These are phyloP conservation scores for Nerophis lumbriciformis DNA, from an alignment of 2,113 vertebrate species.

Conservation along the genomic window DNA sequence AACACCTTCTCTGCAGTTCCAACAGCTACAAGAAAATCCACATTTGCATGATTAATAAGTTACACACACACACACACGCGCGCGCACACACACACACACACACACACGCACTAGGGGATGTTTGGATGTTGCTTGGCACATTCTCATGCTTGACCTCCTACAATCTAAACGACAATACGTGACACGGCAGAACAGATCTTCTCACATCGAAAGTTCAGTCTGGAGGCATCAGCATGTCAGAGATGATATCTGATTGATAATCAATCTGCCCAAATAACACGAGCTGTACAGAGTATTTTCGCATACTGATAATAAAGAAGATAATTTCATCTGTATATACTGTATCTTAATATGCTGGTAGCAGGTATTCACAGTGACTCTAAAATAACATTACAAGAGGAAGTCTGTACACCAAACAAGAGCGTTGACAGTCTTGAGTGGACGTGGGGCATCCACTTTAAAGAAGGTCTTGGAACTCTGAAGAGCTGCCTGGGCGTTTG, in stretches of 20 bases:
- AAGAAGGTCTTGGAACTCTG: conserved; percentile 20
- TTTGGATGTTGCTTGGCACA: conserved; percentile 62
- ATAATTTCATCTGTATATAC: conserved; percentile 72
- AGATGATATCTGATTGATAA: conserved; percentile 42
- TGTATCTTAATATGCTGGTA: conserved; percentile 77
- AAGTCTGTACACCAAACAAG: conserved; percentile 63
- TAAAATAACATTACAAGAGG: conserved; percentile 68
- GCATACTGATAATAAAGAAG: conserved; percentile 62
- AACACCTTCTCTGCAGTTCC: conserved; percentile 43
- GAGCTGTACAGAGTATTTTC: conserved; percentile 66
- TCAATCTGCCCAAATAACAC: conserved; percentile 43
- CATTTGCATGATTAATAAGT: conserved; percentile 75
- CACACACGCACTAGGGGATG: conserved; percentile 50
- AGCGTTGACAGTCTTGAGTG: conserved; percentile 44
- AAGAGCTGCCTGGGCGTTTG: conserved; percentile 53
- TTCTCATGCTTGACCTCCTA: conserved; percentile 64
- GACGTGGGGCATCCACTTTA: conserved; percentile 51
- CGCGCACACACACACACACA: conserved; percentile 34
- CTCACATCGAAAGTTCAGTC: conserved; percentile 41
- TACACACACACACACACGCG: conserved; percentile 63
- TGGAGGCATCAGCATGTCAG: conserved; percentile 47
- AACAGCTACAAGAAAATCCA: conserved; percentile 71
- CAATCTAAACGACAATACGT: conserved; percentile 68
- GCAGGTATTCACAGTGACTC: conserved; percentile 78
- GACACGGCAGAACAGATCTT: conserved; percentile 61